These are phyloP conservation scores for human DNA, from an alignment of 2,113 vertebrate species.

Conservation along the genomic window DNA sequence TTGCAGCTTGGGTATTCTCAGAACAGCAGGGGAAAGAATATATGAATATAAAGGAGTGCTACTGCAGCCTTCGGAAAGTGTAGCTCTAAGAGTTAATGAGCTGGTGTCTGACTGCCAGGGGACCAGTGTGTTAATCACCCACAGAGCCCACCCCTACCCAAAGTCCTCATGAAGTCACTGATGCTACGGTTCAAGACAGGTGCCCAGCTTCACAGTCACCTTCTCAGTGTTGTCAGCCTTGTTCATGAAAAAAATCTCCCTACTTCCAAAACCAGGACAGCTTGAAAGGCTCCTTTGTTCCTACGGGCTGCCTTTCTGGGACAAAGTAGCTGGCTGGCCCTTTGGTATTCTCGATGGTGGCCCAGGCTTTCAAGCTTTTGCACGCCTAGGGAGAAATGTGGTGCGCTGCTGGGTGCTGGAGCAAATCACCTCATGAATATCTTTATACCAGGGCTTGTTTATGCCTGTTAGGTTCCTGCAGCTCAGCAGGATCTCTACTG, in stretches of 20 bases:
- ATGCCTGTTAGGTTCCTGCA: slow-evolving; percentile 52
- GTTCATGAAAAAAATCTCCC: neutral
- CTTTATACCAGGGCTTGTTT: slow-evolving; percentile 63
- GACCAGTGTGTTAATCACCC: slow-evolving; percentile 66
- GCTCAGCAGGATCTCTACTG: slow-evolving; percentile 61
- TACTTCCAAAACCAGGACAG: neutral
- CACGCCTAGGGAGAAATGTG: neutral
- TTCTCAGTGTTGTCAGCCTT: neutral
- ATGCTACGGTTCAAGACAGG: neutral
- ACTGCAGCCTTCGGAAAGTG: slow-evolving; percentile 58
- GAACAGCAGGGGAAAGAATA: slow-evolving; percentile 79
- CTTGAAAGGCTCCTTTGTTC: neutral
- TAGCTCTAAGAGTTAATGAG: slow-evolving; percentile 80
- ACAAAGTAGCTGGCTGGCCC: neutral
- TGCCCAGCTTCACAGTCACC: slow-evolving; percentile 1
- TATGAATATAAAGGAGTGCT: slow-evolving; percentile 79
- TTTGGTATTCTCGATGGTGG: neutral
- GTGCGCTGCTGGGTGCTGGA: neutral
- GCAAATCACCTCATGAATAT: neutral
- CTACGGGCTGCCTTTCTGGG: neutral
- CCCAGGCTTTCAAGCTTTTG: neutral
- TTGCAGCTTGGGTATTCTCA: slow-evolving; percentile 65
- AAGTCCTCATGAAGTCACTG: slow-evolving; percentile 3
- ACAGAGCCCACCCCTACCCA: slow-evolving; percentile 43
- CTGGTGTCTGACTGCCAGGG: slow-evolving; percentile 69